Percentiles rank a stretch among this genome's conserved stretches.
Conservation (phyloP, 2,888 invertebrate genomes). For the Eilema sororculum region DNA sequence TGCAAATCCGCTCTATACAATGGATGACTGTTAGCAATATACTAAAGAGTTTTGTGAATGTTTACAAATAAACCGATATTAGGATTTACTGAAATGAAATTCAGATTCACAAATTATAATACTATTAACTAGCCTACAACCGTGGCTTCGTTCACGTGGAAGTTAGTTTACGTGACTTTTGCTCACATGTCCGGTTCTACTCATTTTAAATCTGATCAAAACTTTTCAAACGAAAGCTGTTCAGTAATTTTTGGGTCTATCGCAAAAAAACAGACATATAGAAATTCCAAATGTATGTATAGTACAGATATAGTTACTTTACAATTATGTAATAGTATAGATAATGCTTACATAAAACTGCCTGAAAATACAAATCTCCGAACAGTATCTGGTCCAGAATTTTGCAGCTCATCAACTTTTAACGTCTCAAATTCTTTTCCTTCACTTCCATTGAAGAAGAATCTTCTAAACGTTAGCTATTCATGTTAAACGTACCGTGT, state of each 20-base stretch:
- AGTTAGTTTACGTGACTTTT: too few relatives aligned
- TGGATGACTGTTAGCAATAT: slow-evolving; percentile 26
- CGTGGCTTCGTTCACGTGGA: too few relatives aligned
- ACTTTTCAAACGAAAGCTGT: too few relatives aligned
- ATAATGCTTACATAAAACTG: background rate
- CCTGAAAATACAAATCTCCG: background rate
- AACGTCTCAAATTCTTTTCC: slow-evolving; percentile 19
- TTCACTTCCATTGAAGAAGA: slow-evolving; percentile 39
- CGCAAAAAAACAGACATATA: too few relatives aligned
- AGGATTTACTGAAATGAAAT: background rate
- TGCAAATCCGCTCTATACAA: slow-evolving; percentile 35
- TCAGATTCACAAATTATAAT: background rate
- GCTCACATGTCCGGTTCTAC: too few relatives aligned
- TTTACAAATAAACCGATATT: slow-evolving; percentile 7
- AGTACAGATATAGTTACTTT: too few relatives aligned
- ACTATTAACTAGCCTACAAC: too few relatives aligned
- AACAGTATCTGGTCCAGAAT: background rate
- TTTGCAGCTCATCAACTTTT: background rate
- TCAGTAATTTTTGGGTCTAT: too few relatives aligned
- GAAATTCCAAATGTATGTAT: too few relatives aligned
- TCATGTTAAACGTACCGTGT: slow-evolving; percentile 45
- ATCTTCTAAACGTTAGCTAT: slow-evolving; percentile 35
- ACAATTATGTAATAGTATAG: too few relatives aligned
- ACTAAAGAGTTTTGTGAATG: slow-evolving; percentile 1
- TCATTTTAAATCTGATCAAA: too few relatives aligned